Percentiles rank a stretch among this genome's conserved stretches.
Evolutionary conservation across 1,140 invertebrate species (phyloP).

Genomic region (Helicoverpa zea): DNA sequence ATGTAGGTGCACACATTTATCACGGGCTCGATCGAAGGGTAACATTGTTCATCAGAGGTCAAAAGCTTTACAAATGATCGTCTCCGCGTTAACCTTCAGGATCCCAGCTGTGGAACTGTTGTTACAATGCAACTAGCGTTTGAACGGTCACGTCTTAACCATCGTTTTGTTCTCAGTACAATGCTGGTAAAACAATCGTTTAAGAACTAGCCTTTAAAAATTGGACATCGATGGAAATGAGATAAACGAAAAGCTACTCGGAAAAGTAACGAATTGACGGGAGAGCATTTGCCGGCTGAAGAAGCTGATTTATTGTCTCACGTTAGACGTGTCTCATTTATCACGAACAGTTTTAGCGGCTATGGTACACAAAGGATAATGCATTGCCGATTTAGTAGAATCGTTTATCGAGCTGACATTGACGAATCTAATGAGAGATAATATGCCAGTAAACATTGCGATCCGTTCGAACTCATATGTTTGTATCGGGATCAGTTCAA

Average conservation of each 20-base stretch:
- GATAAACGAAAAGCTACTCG: slow-evolving; percentile 35
- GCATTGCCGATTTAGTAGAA: slow-evolving; percentile 63
- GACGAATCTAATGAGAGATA: slow-evolving; percentile 65
- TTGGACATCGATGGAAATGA: slow-evolving; percentile 47
- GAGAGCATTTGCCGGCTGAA: slow-evolving; percentile 54
- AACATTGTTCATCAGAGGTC: slow-evolving; percentile 56
- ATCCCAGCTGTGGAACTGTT: slow-evolving; percentile 34
- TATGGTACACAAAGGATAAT: slow-evolving; percentile 69
- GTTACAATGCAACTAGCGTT: slow-evolving; percentile 42
- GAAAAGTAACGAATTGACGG: slow-evolving; percentile 44
- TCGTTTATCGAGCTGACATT: slow-evolving; percentile 67
- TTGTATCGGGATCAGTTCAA: slow-evolving; percentile 34
- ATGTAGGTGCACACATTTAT: slow-evolving; percentile 49
- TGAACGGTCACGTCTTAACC: slow-evolving; percentile 27
- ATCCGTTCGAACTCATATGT: not conserved
- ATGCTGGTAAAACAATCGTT: slow-evolving; percentile 35
- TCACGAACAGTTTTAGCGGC: slow-evolving; percentile 68
- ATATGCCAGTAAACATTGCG: slow-evolving; percentile 49
- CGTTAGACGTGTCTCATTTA: slow-evolving; percentile 71
- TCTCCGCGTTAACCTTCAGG: slow-evolving; percentile 53
- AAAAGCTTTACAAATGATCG: slow-evolving; percentile 55
- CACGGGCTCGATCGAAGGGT: slow-evolving; percentile 46
- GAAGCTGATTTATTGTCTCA: slow-evolving; percentile 68
- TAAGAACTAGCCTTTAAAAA: slow-evolving; percentile 29
- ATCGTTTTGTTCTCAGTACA: slow-evolving; percentile 43